A percentile compares a stretch with the other conserved stretches of the same genome.
These are phyloP conservation scores for Cranoglanis bouderius DNA, from an alignment of 2,113 vertebrate genomes.

Conservation along the genomic window DNA sequence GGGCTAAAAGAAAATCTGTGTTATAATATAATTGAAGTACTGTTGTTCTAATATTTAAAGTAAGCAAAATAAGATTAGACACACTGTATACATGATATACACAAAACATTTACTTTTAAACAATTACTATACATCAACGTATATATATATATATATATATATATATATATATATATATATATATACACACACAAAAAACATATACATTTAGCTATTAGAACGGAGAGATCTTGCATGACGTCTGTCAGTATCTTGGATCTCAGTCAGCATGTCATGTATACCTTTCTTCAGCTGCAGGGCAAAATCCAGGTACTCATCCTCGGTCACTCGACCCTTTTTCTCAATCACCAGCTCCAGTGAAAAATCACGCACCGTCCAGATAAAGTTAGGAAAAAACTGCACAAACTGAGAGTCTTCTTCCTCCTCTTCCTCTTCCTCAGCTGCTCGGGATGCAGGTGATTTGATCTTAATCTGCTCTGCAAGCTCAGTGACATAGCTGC, in stretches of 20 bases:
- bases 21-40: neutral
- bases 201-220: neutral
- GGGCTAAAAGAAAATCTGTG: neutral
- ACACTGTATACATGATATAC: too few species aligned
- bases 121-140: too few species aligned
- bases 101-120: too few species aligned
- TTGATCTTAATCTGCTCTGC: slow-evolving; percentile 68
- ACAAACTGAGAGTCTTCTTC: slow-evolving; percentile 57
- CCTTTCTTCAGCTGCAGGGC: slow-evolving; percentile 56
- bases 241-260: neutral
- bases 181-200: neutral
- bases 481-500: slow-evolving; percentile 71
- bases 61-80: too few species aligned
- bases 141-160: too few species aligned
- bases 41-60: neutral
- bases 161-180: too few species aligned
- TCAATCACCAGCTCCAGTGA: slow-evolving; percentile 49
- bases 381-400: slow-evolving; percentile 71
- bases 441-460: slow-evolving; percentile 29
- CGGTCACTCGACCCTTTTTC: slow-evolving; percentile 26
- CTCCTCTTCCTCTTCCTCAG: slow-evolving; percentile 27
- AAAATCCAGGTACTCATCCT: slow-evolving; percentile 59
- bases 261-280: neutral
- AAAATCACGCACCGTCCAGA: slow-evolving; percentile 74
- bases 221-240: neutral